These are phyloP conservation scores for Arion vulgaris DNA, from an alignment of 1,140 invertebrate genomes.

Conservation along the genomic window DNA sequence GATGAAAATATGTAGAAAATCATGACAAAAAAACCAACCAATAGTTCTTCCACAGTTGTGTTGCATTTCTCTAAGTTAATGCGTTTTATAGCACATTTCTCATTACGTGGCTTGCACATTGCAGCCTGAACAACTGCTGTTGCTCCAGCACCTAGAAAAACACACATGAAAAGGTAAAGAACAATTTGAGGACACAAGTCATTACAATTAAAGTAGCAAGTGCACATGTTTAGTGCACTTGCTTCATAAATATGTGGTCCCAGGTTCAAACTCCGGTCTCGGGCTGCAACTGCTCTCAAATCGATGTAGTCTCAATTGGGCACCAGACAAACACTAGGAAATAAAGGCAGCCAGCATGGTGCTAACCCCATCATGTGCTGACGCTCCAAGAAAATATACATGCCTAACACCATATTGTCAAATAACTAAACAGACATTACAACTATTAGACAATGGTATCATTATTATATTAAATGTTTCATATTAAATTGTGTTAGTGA, in stretches of 20 bases:
- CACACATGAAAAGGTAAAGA: background rate
- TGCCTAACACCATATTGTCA: too few species aligned
- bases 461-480: too few species aligned
- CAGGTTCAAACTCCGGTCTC: background rate
- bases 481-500: too few species aligned
- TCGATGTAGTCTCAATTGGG: too few species aligned
- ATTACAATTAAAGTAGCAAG: background rate
- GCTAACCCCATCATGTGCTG: too few species aligned
- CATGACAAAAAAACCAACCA: slow-evolving; percentile 75
- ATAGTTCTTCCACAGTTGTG: slow-evolving; percentile 96
- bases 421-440: too few species aligned
- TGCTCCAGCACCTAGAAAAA: slow-evolving; percentile 86
- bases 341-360: too few species aligned
- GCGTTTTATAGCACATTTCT: slow-evolving; percentile 98
- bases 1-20: too few species aligned
- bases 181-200: background rate
- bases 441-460: too few species aligned
- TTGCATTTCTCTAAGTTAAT: slow-evolving; percentile 99
- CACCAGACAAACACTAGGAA: too few species aligned
- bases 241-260: background rate
- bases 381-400: too few species aligned
- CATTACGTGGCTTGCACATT: slow-evolving; percentile 90
- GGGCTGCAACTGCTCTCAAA: too few species aligned
- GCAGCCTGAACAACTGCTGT: slow-evolving; percentile 97
- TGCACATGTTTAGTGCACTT: background rate